phyloP scores from a whole-genome alignment of 2,888 invertebrate species.

The Cantharis rufa region DNA sequence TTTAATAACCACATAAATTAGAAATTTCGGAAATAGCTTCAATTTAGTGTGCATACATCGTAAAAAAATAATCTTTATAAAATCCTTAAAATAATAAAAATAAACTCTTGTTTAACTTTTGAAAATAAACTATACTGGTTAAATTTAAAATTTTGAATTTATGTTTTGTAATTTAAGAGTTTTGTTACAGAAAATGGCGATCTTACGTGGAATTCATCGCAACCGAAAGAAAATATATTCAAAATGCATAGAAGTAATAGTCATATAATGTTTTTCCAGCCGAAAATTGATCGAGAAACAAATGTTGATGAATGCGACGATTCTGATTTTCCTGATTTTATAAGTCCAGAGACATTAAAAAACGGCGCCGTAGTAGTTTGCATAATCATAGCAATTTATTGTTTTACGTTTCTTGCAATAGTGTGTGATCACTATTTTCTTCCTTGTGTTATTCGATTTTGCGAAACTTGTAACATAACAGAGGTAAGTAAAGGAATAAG shows the following conservation, averaged over 20 bases:
- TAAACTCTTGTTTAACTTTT: no score
- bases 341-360: constrained; percentile 68
- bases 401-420: constrained; percentile 83
- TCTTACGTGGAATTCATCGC: not conserved
- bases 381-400: constrained; percentile 76
- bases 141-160: not conserved
- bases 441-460: constrained; percentile 86
- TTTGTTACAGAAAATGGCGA: not conserved
- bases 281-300: not conserved
- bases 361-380: constrained; percentile 77
- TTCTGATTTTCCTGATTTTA: constrained; percentile 65
- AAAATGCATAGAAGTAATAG: not conserved
- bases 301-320: not conserved
- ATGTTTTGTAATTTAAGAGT: not conserved
- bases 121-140: not conserved
- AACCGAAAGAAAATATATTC: not conserved
- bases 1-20: not conserved
- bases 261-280: not conserved
- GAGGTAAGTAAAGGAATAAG: constrained; percentile 56
- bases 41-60: not conserved
- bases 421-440: constrained; percentile 93
- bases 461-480: constrained; percentile 75
- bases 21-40: not conserved
- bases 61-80: no score
- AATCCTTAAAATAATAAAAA: not conserved